Base-by-base conservation (phyloP, 2,113 vertebrate genomes). In the Holacanthus passer region DNA sequence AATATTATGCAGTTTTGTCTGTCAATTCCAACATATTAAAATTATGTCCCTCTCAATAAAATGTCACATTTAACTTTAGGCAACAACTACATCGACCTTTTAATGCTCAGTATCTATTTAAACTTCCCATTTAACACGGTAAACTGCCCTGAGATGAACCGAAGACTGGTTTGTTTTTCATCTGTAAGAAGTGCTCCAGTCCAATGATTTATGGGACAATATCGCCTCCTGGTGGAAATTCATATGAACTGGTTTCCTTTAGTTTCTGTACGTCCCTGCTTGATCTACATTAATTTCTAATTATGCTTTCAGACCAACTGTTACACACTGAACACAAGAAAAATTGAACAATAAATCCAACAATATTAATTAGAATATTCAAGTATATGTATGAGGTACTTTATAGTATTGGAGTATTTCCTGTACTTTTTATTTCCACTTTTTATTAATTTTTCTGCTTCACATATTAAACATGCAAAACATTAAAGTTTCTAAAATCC, bases 191-290 rank as follows among this genome's bases (percentile, higher is more conserved):
- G 43, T 4, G 0, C 13, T 4, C 3, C 10, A 41, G 31, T 13
- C 65, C 14, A 52, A 19, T 48, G 7, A 84, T 84, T 41, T 87
- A 19, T 74, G 64, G 31, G 29, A n/a, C 73, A 83, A 89, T 64
- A 73, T 31, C 69, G 76, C 89, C 85, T 50, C 72, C 91, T 90
- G 27, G 85, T 89, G 92, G 6, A 55, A 2, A n/a, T 29, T 2
- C 0, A 11, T 5, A 3, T 6, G 2, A 84, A 67, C 19, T 31
- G 31, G 20, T 60, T 72, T 71, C 16, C 1, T 63, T 35, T 3
- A 5, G 13, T 20, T n/a, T 19, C 19, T 13, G 5, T 24, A 13
- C 9, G 31, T 55, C 31, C n/a, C 5, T 35, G 29, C 35, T 35
- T 19, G 14, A 19, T 24, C 10, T 41, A 16, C 20, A 22, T 69